Percentiles rank a stretch among this genome's conserved stretches.
Evolutionary conservation across 2,113 vertebrate species (phyloP).

Genomic region (Neolamprologus fasciatus): DNA sequence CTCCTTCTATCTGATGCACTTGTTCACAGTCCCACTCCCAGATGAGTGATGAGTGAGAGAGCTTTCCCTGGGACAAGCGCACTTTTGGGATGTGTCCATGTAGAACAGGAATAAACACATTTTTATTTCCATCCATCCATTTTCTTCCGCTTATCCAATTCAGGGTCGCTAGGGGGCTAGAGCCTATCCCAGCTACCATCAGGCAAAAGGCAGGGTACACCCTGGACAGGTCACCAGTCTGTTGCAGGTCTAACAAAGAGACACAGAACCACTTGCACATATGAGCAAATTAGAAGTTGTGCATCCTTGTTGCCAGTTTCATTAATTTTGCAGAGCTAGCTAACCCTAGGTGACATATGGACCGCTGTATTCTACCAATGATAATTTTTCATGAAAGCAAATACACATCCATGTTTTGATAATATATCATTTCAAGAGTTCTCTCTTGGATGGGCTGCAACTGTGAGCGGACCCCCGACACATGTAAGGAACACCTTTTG

Average conservation of each 20-base stretch:
- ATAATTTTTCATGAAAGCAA: not conserved
- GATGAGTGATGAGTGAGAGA: not conserved
- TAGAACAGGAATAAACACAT: not conserved
- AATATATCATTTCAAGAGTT: accelerated
- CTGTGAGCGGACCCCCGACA: not conserved
- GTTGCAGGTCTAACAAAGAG: not conserved
- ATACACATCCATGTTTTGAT: not conserved
- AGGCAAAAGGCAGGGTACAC: not conserved
- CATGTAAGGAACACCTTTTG: not conserved
- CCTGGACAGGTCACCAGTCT: not conserved
- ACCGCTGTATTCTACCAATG: not conserved
- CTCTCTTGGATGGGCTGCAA: not conserved
- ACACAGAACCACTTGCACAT: not conserved
- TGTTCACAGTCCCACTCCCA: not conserved
- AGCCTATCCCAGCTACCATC: not conserved
- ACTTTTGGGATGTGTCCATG: not conserved
- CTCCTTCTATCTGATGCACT: not conserved
- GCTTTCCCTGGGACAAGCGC: not conserved
- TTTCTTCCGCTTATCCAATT: not conserved
- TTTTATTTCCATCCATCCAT: not conserved
- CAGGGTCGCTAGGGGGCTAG: not conserved
- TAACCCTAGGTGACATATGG: not conserved
- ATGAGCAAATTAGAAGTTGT: not conserved
- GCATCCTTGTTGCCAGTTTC: not conserved
- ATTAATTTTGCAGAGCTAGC: not conserved